Evolutionary conservation across 92 coral and sea anemone species (phyloP).

Genomic region (Palythoa grandiflora): DNA sequence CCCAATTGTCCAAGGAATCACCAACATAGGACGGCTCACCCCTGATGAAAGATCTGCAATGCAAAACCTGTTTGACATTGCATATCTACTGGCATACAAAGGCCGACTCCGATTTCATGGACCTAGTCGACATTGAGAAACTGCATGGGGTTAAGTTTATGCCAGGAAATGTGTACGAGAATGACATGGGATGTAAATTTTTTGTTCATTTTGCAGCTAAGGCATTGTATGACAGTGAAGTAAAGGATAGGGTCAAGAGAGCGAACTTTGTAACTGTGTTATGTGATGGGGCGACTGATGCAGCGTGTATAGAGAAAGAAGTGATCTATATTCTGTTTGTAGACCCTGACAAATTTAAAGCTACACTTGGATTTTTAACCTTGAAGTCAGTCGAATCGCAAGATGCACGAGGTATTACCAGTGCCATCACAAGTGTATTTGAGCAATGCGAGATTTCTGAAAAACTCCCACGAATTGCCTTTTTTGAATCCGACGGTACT

Average conservation of each 20-base stretch:
- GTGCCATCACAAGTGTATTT: constrained; percentile 63
- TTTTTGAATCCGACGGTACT: constrained; percentile 78
- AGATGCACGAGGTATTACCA: constrained; percentile 70
- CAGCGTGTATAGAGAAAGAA: constrained; percentile 68
- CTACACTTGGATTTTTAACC: constrained; percentile 62
- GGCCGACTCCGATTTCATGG: constrained; percentile 59
- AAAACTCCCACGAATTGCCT: constrained; percentile 62
- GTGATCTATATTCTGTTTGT: constrained; percentile 70
- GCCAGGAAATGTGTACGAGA: constrained; percentile 58
- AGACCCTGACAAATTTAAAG: constrained; percentile 73
- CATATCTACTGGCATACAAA: constrained; percentile 67
- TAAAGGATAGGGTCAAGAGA: constrained; percentile 67
- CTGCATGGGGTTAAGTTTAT: constrained; percentile 60
- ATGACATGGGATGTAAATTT: constrained; percentile 66
- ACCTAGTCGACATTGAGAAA: constrained; percentile 62
- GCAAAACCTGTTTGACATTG: constrained; percentile 67
- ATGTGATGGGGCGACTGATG: constrained; percentile 67
- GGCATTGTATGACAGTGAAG: constrained; percentile 62
- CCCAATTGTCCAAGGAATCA: constrained; percentile 64
- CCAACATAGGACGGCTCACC: constrained; percentile 61
- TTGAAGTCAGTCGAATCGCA: constrained; percentile 73
- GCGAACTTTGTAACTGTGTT: constrained; percentile 72
- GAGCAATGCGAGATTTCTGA: constrained; percentile 62
- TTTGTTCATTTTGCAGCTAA: constrained; percentile 70
- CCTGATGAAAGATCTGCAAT: constrained; percentile 62